phyloP scores from a whole-genome alignment of 2,888 invertebrate species.

The Nomada fucata region DNA sequence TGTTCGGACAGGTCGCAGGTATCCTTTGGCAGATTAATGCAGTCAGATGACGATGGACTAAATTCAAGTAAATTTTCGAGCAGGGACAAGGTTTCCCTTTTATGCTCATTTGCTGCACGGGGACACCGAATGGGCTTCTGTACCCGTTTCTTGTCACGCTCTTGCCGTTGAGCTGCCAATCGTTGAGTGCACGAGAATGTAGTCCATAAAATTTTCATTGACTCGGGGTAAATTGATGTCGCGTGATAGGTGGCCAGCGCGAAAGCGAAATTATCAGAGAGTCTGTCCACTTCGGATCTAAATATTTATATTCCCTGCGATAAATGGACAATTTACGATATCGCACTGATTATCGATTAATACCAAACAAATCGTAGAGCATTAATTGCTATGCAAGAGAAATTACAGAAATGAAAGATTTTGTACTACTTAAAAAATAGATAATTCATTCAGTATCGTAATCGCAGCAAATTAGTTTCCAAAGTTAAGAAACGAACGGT shows the following conservation, averaged over 20 bases:
- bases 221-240: constrained; percentile 1
- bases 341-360: too few species aligned
- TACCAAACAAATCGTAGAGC: too few species aligned
- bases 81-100: constrained; percentile 17
- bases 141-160: constrained; percentile 3
- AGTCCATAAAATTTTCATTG: background rate
- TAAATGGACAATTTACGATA: too few species aligned
- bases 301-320: too few species aligned
- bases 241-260: background rate
- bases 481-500: background rate
- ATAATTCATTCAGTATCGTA: too few species aligned
- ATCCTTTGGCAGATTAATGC: background rate
- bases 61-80: background rate
- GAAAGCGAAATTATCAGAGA: background rate
- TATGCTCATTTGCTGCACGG: background rate
- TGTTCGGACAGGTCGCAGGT: background rate
- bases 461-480: too few species aligned
- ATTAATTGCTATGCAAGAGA: too few species aligned
- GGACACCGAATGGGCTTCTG: constrained; percentile 14
- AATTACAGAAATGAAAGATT: too few species aligned
- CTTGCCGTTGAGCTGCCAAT: background rate
- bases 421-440: too few species aligned
- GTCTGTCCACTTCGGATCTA: background rate
- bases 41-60: background rate
- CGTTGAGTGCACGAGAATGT: background rate